phyloP scores from a whole-genome alignment of 1,140 invertebrate species.

The Proctacanthus coquilletti region DNA sequence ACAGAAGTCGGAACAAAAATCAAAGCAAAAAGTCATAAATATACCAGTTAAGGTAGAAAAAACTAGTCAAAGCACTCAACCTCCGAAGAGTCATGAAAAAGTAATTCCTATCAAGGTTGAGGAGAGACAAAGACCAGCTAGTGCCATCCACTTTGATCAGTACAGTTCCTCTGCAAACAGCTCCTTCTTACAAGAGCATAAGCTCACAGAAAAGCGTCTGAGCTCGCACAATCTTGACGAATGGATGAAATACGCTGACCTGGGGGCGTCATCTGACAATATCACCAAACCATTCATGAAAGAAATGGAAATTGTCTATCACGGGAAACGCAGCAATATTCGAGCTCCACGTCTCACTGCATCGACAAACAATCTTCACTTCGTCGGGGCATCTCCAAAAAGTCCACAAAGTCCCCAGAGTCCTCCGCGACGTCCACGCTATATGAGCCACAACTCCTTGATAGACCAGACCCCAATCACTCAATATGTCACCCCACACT shows the following conservation, averaged over 20 bases:
- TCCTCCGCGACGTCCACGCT: slow-evolving; percentile 15
- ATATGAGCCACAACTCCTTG: slow-evolving; percentile 28
- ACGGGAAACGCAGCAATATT: slow-evolving; percentile 14
- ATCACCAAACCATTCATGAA: slow-evolving; percentile 22
- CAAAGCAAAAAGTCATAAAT: too few relatives aligned
- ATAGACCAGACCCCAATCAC: slow-evolving; percentile 33
- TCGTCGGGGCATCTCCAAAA: slow-evolving; percentile 20
- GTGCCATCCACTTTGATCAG: too few relatives aligned
- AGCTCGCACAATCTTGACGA: slow-evolving; percentile 13
- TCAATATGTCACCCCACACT: slow-evolving; percentile 30
- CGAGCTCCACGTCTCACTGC: slow-evolving; percentile 19
- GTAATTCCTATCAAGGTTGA: too few relatives aligned
- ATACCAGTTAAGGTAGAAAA: too few relatives aligned
- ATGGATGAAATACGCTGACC: slow-evolving; percentile 21
- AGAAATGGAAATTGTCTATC: slow-evolving; percentile 28
- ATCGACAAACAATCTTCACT: slow-evolving; percentile 24
- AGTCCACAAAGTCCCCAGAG: slow-evolving; percentile 10
- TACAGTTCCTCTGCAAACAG: too few relatives aligned
- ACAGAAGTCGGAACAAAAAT: too few relatives aligned
- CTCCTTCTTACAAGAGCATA: too few relatives aligned
- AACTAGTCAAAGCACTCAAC: too few relatives aligned
- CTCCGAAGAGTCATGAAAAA: too few relatives aligned
- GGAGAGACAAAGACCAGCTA: too few relatives aligned
- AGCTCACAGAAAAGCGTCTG: slow-evolving; percentile 10
- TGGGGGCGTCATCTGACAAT: slow-evolving; percentile 23